Conservation (phyloP, 1,140 invertebrate species). For the Leptopilina clavipes region DNA sequence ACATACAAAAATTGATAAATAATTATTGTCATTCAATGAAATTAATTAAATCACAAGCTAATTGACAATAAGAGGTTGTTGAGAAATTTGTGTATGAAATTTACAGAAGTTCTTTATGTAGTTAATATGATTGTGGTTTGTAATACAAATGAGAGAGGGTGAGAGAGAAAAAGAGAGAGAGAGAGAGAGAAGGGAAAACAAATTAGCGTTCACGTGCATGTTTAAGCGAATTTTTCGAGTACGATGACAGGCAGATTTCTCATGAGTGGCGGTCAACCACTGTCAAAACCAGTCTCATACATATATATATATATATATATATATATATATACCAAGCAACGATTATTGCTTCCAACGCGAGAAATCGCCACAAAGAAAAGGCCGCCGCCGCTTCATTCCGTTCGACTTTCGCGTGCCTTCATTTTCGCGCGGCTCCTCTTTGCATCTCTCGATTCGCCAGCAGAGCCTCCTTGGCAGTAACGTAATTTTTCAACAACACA, state of each 20-base stretch:
- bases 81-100: background rate
- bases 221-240: conserved; percentile 6
- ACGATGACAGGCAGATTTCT: conserved; percentile 28
- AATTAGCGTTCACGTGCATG: conserved; percentile 15
- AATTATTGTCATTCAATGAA: too few species aligned
- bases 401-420: conserved; percentile 22
- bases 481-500: conserved; percentile 13
- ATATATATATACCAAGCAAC: background rate
- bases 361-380: conserved; percentile 21
- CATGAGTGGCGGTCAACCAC: conserved; percentile 23
- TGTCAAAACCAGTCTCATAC: conserved; percentile 3
- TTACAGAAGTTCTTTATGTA: background rate
- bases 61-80: too few species aligned
- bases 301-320: too few species aligned
- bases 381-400: background rate
- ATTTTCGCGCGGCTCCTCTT: conserved; percentile 2
- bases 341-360: conserved; percentile 28
- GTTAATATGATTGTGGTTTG: background rate
- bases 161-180: background rate
- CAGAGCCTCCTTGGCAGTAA: background rate
- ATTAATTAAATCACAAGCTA: too few species aligned
- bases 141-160: background rate
- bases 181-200: background rate
- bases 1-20: too few species aligned
- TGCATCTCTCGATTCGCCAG: conserved; percentile 16